Evolutionary conservation across 2,113 vertebrate genomes (phyloP), one percentile per base, ranked within the genome.

Genomic region (Sprattus sprattus): DNA sequence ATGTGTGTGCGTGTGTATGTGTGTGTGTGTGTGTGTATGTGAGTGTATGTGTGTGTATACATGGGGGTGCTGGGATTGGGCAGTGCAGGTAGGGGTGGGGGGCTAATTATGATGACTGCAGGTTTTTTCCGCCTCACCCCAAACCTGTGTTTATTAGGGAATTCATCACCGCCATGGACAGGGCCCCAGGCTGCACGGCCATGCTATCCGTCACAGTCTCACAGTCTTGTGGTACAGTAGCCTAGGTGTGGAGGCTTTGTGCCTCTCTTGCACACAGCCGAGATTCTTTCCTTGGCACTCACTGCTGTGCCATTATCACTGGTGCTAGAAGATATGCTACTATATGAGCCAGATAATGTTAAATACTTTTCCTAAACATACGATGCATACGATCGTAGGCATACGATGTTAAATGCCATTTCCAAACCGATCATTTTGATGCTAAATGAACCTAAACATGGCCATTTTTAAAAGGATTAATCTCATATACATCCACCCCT

Each of bases 131-230:
- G 81, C 82, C 81, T 83, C 86, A 87, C 89, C 90, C 84, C 75
- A 54, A 87, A 87, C 84, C 20, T 28, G 46, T 87, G 60, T 85
- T 83, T 91, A 90, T 91, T 86, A 16, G 87, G 80, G 85, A 89
- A 93, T 93, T 91, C 88, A 88, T 92, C 91, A 91, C 18, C 5
- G 57, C 22, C 71, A 82, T 52, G 88, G 81, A 87, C 22, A 67
- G 86, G 28, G 84, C 90, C 82, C 1, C 57, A 86, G 89, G 90
- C 83, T 64, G 49, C 84, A 84, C 83, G 57, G 75, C 45, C 20
- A 1, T 16, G 57, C 86, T 80, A 90, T 91, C 86, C 32, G 18
- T 92, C 91, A 91, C 91, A 87, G 85, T 60, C 20, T 60, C 18
- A 20, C 54, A 60, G 54, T 20, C 54, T 60, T 28, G 64, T 13